Percentiles rank a stretch among this genome's conserved stretches.
Conservation (phyloP, 2,113 vertebrate genomes). For the Caracal caracal region DNA sequence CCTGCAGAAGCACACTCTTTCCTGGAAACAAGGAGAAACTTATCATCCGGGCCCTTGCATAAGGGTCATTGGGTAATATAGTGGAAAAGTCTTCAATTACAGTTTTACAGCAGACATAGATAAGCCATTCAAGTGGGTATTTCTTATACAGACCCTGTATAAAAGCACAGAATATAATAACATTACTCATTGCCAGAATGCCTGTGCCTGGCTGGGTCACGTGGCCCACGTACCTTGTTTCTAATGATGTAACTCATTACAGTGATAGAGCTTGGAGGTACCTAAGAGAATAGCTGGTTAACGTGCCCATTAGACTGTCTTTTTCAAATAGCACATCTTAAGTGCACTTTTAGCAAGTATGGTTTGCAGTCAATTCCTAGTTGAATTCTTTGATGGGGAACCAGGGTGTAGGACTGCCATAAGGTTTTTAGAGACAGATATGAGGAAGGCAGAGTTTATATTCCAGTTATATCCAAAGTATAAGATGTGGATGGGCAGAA, state of each 20-base stretch:
- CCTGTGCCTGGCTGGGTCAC: background rate
- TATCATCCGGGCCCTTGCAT: slow-evolving; percentile 21
- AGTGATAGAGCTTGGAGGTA: background rate
- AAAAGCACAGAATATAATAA: slow-evolving; percentile 50
- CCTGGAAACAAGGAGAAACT: slow-evolving; percentile 49
- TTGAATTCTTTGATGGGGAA: slow-evolving; percentile 64
- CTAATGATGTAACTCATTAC: slow-evolving; percentile 28
- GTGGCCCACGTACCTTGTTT: slow-evolving; percentile 7
- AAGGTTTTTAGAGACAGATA: slow-evolving; percentile 39
- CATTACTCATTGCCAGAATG: slow-evolving; percentile 49
- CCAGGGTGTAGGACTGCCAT: background rate
- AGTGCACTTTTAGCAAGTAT: slow-evolving; percentile 34
- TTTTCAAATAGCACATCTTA: slow-evolving; percentile 39
- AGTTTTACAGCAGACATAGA: slow-evolving; percentile 15
- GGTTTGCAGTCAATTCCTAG: slow-evolving; percentile 30
- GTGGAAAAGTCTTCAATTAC: slow-evolving; percentile 16
- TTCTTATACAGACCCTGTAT: slow-evolving; percentile 44
- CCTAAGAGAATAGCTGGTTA: slow-evolving; percentile 48
- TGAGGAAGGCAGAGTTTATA: background rate
- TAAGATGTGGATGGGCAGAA: background rate
- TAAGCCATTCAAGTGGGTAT: slow-evolving; percentile 52
- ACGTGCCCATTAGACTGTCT: slow-evolving; percentile 35
- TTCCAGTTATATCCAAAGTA: background rate
- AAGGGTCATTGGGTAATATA: slow-evolving; percentile 27
- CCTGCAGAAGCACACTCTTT: slow-evolving; percentile 24